These are phyloP conservation scores for Calameuta filiformis DNA, from an alignment of 2,888 invertebrate species.

Conservation along the genomic window DNA sequence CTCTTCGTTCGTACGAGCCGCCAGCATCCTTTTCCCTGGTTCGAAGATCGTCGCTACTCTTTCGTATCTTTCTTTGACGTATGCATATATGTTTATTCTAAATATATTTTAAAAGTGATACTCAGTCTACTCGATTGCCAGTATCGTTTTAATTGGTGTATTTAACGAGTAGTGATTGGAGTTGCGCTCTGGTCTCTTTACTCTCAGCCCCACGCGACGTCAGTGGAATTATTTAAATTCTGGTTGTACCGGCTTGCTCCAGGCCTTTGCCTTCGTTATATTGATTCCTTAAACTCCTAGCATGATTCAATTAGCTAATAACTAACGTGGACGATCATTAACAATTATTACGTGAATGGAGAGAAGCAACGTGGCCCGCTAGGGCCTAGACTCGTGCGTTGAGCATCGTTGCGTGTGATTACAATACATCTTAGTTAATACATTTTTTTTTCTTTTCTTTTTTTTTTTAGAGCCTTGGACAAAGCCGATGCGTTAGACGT, in stretches of 20 bases:
- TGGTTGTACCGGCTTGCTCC: conserved; percentile 66
- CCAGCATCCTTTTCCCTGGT: background rate
- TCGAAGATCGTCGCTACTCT: background rate
- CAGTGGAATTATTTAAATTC: conserved; percentile 33
- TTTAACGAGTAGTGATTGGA: conserved; percentile 59
- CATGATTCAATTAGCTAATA: background rate
- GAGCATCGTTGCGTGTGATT: background rate
- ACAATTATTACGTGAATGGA: background rate
- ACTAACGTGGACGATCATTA: background rate
- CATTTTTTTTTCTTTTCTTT: background rate
- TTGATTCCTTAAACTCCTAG: background rate
- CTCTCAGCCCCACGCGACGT: conserved; percentile 16
- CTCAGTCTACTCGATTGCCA: conserved; percentile 54
- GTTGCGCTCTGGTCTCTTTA: conserved; percentile 51
- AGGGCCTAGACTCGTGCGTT: background rate
- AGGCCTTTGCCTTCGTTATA: conserved; percentile 51
- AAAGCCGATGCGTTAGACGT: background rate
- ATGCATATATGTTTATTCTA: conserved; percentile 9
- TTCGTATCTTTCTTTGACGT: background rate
- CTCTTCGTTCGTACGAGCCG: background rate
- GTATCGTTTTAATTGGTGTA: conserved; percentile 36
- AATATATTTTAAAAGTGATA: background rate
- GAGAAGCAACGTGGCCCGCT: background rate
- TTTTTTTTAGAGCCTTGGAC: conserved; percentile 36
- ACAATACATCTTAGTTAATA: background rate